A percentile compares a stretch with the other conserved stretches of the same genome.
Conservation (phyloP, 2,888 invertebrate species). For the Colostygia pectinataria region DNA sequence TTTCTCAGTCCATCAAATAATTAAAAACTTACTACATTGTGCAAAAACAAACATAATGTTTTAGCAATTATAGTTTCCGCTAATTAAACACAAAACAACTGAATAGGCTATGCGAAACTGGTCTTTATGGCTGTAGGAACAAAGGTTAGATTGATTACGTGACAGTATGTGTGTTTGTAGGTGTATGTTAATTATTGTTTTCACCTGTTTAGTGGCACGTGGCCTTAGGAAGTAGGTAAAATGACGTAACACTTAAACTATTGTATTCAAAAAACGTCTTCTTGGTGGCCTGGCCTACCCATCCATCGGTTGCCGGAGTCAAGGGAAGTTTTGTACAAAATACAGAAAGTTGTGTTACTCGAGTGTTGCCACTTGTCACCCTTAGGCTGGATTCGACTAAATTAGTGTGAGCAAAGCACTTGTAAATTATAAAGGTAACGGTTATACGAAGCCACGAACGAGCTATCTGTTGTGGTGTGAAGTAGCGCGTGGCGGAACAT, state of each 20-base stretch:
- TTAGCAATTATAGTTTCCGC: constrained; percentile 28
- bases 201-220: constrained; percentile 16
- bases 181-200: constrained; percentile 25
- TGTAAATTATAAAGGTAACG: too few species aligned
- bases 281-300: too few species aligned
- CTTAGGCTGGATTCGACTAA: too few species aligned
- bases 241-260: background rate
- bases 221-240: background rate
- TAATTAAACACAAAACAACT: constrained; percentile 24
- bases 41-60: constrained; percentile 21
- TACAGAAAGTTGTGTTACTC: too few species aligned
- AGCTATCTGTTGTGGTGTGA: constrained; percentile 1
- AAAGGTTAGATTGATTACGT: constrained; percentile 17
- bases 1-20: constrained; percentile 8
- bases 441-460: too few species aligned
- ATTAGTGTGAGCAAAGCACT: too few species aligned
- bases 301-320: too few species aligned
- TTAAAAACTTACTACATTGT: constrained; percentile 13
- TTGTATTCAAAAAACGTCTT: too few species aligned
- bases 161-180: constrained; percentile 21
- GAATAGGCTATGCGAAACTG: constrained; percentile 4
- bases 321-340: too few species aligned
- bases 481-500: constrained; percentile 5
- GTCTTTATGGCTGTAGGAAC: background rate
- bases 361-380: too few species aligned